Percentiles rank a stretch among this genome's conserved stretches.
Conservation (phyloP, 1,140 invertebrate species). For the Neotoxoptera formosana region DNA sequence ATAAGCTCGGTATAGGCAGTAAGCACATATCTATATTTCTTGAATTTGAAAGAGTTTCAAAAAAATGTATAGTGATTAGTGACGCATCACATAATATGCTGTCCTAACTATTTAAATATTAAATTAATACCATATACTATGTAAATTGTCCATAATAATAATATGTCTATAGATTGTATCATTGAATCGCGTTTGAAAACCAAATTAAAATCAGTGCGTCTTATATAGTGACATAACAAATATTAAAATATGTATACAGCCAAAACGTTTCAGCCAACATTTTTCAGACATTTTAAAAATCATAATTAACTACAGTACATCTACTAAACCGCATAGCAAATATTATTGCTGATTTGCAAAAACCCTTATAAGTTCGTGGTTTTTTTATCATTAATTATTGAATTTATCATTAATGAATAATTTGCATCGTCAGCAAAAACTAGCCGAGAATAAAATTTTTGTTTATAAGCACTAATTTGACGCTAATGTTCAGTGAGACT, state of each 20-base stretch:
- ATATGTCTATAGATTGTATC: neutral
- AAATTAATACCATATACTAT: too few relatives aligned
- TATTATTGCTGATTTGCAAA: constrained; percentile 6
- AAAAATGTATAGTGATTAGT: neutral
- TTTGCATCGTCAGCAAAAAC: neutral
- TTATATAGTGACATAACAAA: neutral
- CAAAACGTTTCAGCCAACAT: neutral
- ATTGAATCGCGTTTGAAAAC: neutral
- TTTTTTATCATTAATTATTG: neutral
- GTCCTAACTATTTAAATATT: too few relatives aligned
- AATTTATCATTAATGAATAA: neutral
- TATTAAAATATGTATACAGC: neutral
- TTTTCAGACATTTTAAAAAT: neutral
- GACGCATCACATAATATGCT: too few relatives aligned
- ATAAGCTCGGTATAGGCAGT: neutral
- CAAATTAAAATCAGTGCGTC: neutral
- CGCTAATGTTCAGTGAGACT: neutral
- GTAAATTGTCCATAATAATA: too few relatives aligned
- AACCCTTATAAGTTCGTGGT: neutral
- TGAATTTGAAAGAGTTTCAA: neutral
- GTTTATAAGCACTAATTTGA: neutral
- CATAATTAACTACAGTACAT: neutral
- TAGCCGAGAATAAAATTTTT: neutral
- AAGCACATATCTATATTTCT: neutral
- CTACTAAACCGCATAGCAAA: neutral